A percentile compares a stretch with the other conserved stretches of the same genome.
phyloP scores from a whole-genome alignment of 2,888 invertebrate genomes.

The Patella caerulea region DNA sequence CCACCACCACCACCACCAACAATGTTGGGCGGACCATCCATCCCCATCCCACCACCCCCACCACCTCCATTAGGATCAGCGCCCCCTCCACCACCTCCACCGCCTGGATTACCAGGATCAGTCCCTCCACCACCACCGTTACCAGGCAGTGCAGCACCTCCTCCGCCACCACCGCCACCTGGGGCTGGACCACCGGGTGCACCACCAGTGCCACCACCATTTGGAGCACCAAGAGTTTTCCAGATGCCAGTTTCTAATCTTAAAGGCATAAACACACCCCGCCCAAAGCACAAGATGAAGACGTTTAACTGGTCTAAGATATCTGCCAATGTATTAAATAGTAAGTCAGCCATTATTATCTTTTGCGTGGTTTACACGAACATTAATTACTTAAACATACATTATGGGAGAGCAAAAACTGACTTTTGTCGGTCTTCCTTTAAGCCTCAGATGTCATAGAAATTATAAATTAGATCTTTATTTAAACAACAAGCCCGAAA shows the following conservation, averaged over 20 bases:
- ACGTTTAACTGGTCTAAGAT: constrained; percentile 98
- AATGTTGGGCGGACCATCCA: constrained; percentile 65
- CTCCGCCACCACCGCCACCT: constrained; percentile 57
- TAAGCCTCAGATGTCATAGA: too few relatives aligned
- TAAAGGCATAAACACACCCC: constrained; percentile 78
- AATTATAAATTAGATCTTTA: too few relatives aligned
- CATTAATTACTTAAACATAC: too few relatives aligned
- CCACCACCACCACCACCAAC: constrained; percentile 66
- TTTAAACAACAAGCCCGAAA: too few relatives aligned
- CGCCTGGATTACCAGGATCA: constrained; percentile 35
- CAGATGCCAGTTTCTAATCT: constrained; percentile 22
- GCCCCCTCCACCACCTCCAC: constrained; percentile 38
- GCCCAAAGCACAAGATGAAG: constrained; percentile 96
- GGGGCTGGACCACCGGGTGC: constrained; percentile 51
- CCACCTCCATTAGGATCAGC: constrained; percentile 29
- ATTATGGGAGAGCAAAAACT: too few relatives aligned
- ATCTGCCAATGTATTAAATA: constrained; percentile 73
- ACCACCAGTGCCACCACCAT: constrained; percentile 40
- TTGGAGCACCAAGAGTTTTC: constrained; percentile 59
- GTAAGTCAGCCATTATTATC: constrained; percentile 36
- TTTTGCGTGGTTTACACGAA: not conserved
- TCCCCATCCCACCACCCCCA: constrained; percentile 59
- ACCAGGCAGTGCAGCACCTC: constrained; percentile 32
- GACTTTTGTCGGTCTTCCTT: too few relatives aligned
- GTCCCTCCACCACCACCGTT: constrained; percentile 58